Evolutionary conservation across 2,113 vertebrate species (phyloP), one percentile per base, ranked within the genome.

Genomic region (Pelodiscus sinensis): DNA sequence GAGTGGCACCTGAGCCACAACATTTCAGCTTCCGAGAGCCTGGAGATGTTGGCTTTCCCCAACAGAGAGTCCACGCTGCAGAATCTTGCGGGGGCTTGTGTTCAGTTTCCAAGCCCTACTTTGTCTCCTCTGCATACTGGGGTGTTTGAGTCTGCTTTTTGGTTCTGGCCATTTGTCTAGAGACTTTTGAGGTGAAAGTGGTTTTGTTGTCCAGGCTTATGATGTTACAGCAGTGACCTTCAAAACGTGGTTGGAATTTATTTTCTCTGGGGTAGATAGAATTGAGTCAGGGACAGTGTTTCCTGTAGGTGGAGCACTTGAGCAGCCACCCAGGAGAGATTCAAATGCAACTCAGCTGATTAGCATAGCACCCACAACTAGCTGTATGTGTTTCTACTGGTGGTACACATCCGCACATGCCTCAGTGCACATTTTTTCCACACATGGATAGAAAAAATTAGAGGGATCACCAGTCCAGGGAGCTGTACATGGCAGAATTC

Each of bases 211-310:
- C 13, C 29, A 22, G 31, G 38, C 92, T 89, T 56, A 88, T 58
- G 57, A 82, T 80, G 22, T 82, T 15, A 52, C 4, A 16, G 6
- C 62, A 31, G 18, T 22, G 16, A 84, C 29, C 60, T 91, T 79
- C 81, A 79, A n/a, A 38, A 73, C 77, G 89, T 88, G 35, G 60
- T 90, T 90, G 68, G 58, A 54, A 90, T 68, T 80, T 89, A 31
- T 79, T 92, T 92, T 65, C 80, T 85, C 57, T 14, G 27, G 9
- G 84, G n/a, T 35, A 62, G 54, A 16, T 93, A 3, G 35, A 80
- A 80, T 50, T 80, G 56, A 62, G 6, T 82, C 0, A 0, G 7
- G 78, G 44, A 44, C 44, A 44, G 44, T 44, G 44, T 44, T 44
- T 44, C 44, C 44, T 44, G 44, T 44, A 44, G 5, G 44, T 44